Evolutionary conservation across 1,140 invertebrate species (phyloP), one percentile per base, ranked within the genome.

Genomic region (Saccostrea echinata): DNA sequence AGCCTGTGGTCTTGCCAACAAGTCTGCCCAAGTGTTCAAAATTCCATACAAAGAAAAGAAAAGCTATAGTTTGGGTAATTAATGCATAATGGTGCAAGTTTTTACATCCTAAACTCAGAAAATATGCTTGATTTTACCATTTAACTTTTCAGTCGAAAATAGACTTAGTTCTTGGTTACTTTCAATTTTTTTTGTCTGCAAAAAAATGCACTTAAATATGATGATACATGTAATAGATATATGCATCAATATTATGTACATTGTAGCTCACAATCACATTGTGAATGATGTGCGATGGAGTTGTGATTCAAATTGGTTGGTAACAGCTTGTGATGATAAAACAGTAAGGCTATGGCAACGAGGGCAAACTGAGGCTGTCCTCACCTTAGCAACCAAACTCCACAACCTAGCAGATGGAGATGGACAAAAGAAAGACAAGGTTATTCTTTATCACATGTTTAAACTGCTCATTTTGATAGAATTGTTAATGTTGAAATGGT

Each of bases 261-360:
- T 43, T 43, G 27, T 57, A 93, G 93, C 92, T 80, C 93, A 94
- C 88, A 92, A 92, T 61, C 91, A 91, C 30, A 89, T 86, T 52
- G 91, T 94, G 0, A 90, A 89, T 57, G 87, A 86, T 86, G 88
- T 94, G 1, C 83, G 90, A 52, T 94, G 93, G 92, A 95, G 93
- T 90, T 91, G 92, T 86, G 91, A 91, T 87, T 89, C 90, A 43
- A 88, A 91, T 12, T 91, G 91, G 88, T 24, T 95, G 30, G 76
- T 95, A 8, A 94, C 94, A 18, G 88, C 93, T 35, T 93, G 92
- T 53, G 93, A 94, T 90, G 94, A 95, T 86, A 92, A 91, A 86
- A 93, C 92, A 21, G 93, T 92, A 13, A 89, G 85, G 30, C 53
- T 95, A 21, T 95, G 94, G 94, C 86, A 88, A 61, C 90, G 88